phyloP scores from a whole-genome alignment of 2,113 vertebrate species.

The Rhizomys pruinosus region DNA sequence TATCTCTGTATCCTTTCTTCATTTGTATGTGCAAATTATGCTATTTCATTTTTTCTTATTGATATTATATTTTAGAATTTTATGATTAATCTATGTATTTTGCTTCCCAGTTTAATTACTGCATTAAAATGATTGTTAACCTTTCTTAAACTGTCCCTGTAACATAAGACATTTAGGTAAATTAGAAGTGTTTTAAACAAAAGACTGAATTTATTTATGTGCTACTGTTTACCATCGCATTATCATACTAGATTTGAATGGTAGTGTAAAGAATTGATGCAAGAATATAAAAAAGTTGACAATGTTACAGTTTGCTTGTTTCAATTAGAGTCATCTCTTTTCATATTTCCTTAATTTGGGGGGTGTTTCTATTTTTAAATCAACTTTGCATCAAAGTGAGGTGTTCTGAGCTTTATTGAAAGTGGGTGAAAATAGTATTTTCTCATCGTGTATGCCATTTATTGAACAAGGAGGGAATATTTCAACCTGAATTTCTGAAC shows the following conservation, averaged over 20 bases:
- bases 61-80: conserved; percentile 49
- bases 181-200: conserved; percentile 56
- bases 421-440: conserved; percentile 49
- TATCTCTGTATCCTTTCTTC: conserved; percentile 12
- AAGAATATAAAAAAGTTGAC: not conserved
- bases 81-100: conserved; percentile 53
- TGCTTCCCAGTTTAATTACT: conserved; percentile 51
- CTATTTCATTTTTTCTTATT: conserved; percentile 51
- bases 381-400: conserved; percentile 50
- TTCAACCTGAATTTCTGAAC: conserved; percentile 61
- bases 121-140: conserved; percentile 53
- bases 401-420: conserved; percentile 26
- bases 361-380: conserved; percentile 37
- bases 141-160: not conserved
- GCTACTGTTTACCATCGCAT: conserved; percentile 48
- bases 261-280: conserved; percentile 41
- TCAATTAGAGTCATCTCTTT: conserved; percentile 5
- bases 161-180: conserved; percentile 18
- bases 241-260: not conserved
- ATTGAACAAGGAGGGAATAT: conserved; percentile 8
- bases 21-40: conserved; percentile 14
- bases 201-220: conserved; percentile 36
- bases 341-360: conserved; percentile 45
- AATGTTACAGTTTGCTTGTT: not conserved
- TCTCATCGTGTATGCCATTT: conserved; percentile 45